A percentile compares a stretch with the other conserved stretches of the same genome.
phyloP scores from a whole-genome alignment of 2,113 vertebrate genomes.

The Tetrax tetrax region DNA sequence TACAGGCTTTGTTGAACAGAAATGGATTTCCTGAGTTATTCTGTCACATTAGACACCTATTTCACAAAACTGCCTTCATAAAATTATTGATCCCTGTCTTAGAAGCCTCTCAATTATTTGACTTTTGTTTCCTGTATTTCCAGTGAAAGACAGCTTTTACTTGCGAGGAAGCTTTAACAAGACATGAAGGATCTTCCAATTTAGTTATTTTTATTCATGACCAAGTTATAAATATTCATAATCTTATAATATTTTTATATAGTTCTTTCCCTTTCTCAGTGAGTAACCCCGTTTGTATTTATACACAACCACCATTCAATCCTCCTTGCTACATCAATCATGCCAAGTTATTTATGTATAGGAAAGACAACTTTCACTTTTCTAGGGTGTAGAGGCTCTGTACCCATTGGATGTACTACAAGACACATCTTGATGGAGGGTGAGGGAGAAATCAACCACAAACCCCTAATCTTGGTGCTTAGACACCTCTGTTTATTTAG shows the following conservation, averaged over 20 bases:
- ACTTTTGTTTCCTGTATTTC: background rate
- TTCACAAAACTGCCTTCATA: background rate
- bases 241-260: background rate
- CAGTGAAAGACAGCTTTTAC: background rate
- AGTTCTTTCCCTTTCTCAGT: background rate
- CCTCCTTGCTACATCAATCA: background rate
- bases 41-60: background rate
- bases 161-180: background rate
- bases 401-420: background rate
- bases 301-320: background rate
- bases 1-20: background rate
- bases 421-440: background rate
- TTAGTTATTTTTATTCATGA: background rate
- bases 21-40: background rate
- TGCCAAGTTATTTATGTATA: background rate
- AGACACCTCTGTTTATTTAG: background rate
- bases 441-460: background rate
- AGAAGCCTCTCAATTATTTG: background rate
- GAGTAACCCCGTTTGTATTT: background rate
- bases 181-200: background rate
- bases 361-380: background rate
- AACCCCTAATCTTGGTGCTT: background rate
- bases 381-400: background rate
- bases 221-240: background rate
- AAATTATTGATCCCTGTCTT: background rate